Conservation (phyloP, 2,888 invertebrate species). For the Scaptomyza reducta region DNA sequence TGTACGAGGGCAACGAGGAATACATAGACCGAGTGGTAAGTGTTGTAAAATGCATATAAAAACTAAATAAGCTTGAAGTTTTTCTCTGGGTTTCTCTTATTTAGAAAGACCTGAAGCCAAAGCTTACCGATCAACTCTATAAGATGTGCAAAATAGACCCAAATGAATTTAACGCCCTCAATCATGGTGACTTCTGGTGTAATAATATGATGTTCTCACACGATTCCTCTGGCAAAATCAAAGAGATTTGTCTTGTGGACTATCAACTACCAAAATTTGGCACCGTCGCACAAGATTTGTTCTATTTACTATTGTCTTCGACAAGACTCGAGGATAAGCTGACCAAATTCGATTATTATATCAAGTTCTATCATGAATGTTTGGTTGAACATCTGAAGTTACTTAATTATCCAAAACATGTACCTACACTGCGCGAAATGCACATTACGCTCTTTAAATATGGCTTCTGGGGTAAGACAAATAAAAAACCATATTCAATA, state of each 20-base stretch:
- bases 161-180: conserved; percentile 65
- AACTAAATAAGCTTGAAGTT: too few species aligned
- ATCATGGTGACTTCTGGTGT: conserved; percentile 78
- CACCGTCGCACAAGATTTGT: conserved; percentile 74
- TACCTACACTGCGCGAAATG: conserved; percentile 73
- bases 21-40: conserved; percentile 67
- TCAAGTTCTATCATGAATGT: conserved; percentile 76
- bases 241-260: conserved; percentile 75
- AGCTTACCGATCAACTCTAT: conserved; percentile 47
- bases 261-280: conserved; percentile 77
- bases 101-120: conserved; percentile 43
- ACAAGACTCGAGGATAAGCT: conserved; percentile 76
- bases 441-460: conserved; percentile 67
- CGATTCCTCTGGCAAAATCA: conserved; percentile 61
- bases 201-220: conserved; percentile 80
- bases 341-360: conserved; percentile 78
- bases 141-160: conserved; percentile 41
- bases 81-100: not conserved
- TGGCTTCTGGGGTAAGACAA: conserved; percentile 71
- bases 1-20: conserved; percentile 41
- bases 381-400: conserved; percentile 67
- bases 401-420: conserved; percentile 69
- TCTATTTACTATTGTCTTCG: conserved; percentile 79
- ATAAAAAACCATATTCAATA: not conserved
- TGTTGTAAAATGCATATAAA: not conserved